Base-by-base conservation (phyloP, 2,888 invertebrate species). In the Ophioninae sp. region DNA sequence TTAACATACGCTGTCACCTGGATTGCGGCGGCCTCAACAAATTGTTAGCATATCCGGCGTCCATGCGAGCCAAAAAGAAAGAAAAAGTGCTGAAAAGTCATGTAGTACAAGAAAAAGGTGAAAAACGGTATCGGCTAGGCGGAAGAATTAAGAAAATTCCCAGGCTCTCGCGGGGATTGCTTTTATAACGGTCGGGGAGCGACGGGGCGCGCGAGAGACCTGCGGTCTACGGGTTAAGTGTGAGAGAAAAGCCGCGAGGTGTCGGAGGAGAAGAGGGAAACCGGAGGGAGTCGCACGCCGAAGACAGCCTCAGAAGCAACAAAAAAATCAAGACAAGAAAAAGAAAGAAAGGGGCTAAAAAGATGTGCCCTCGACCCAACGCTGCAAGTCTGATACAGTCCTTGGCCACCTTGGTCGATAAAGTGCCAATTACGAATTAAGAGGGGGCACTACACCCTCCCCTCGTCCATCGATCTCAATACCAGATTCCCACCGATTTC, bases 241-340 rank as follows among this genome's bases (percentile, higher is more conserved):
- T 81, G 84, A 84, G 84, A 84, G 84, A 76, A 84, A 84, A 84
- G 84, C 84, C 84, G 84, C 75, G 84, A 84, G 84, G 84, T 84
- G 81, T 84, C 81, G 84, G 51, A 79, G 75, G 72, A 84, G 81
- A 75, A 13, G 78, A 81, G 74, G 77, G 80, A 83, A 81, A 78
- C 74, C 77, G 17, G 37, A 71, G 65, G 69, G 63, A 78, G 74
- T 77, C 72, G 77, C 72, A 77, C 77, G 72, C 73, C 81, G 61
- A 23, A 63, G 44, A 23, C 63, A 20, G 44, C 41, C 65, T 64
- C 20, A 20, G 56, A 10, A 10, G 59, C 44, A 67, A 44, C 17
- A 58, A 64, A 51, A 37, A 51, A 65, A 51, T 65, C 10, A 41
- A 76, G 39, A 22, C 20, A 39, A 76, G 68, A 20, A 39, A 41